Base-by-base conservation (phyloP, 53 echinoderm and acorn worm species). In the Astropecten irregularis region DNA sequence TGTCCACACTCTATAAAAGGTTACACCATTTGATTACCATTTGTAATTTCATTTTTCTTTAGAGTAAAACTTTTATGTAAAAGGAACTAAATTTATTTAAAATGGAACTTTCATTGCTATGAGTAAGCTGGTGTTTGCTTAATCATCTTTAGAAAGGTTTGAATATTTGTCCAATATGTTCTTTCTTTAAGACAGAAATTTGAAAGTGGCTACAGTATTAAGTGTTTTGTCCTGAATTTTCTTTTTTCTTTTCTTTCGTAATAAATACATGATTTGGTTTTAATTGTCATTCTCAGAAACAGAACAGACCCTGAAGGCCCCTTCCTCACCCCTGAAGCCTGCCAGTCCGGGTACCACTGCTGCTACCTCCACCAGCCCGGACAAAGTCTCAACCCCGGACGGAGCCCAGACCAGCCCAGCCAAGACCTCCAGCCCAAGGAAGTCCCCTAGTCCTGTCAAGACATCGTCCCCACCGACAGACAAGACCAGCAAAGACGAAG, bases 291-390 rank as follows among this genome's bases (percentile, higher is more conserved):
- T 19, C 1, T 57, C 73, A 76, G 76, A 76, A 0, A 34, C 76
- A 25, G 76, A 76, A 26, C 37, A 76, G n/a, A 76, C 57, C 9
- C 28, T 76, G 18, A 76, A 57, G 58, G 58, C 58, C 22, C 76
- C 76, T 26, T 58, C 58, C 0, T 76, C 76, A 25, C 76, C 76
- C 1, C 11, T 57, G 52, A 71, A 71, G 21, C 70, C 60, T 30
- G 35, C 68, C 19, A 40, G 38, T 31, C 66, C 66, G 0, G 40
- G 31, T 14, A n/a, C n/a, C n/a, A n/a, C n/a, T n/a, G n/a, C n/a
- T n/a, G n/a, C n/a, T n/a, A 52, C 35, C 22, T 19, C 86, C 25
- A 64, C 51, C 3, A 84, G 40, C 18, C 56, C 44, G 25, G 52
- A 66, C 47, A 76, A 22, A 27, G 27, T 51, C 50, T 28, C 48